Base-by-base conservation (phyloP, 2,888 invertebrate species). In the Drosophila hamatofila region DNA sequence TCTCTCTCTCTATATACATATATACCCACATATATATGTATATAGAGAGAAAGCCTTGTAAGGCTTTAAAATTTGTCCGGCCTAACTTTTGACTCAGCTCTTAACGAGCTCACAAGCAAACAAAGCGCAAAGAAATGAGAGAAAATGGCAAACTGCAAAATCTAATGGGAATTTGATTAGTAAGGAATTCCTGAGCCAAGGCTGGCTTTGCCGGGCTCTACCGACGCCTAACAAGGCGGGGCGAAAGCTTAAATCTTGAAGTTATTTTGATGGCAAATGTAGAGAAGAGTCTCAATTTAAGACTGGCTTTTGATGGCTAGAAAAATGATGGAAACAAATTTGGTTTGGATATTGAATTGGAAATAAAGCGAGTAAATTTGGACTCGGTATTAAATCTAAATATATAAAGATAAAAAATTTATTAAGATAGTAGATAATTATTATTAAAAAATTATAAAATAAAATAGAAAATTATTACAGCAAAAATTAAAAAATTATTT, bases 91-190 rank as follows among this genome's bases (percentile, higher is more conserved):
- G 65, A 58, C 66, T 58, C 64, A 51, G 67, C 74, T 46, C 58
- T 41, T 54, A 68, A 63, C 59, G 68, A 68, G 54, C 21, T 56
- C 30, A 41, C 18, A 23, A 49, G 41, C 23, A 46, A 64, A 42
- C 23, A 46, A 55, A 42, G 18, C 12, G 16, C 1, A 8, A 48
- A 33, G 54, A 37, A 73, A 39, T 14, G 39, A 11, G 57, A 55
- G 41, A 25, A 27, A 51, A 16, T 23, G 30, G 48, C 25, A 46
- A 46, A 16, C n/a, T 27, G 35, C n/a, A 25, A 68, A 56, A 54
- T 39, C 42, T 61, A 75, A 75, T 66, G 70, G 37, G 44, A 79
- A 62, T 77, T 63, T 79, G 51, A 76, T 76, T 75, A 66, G 65
- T 46, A 23, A n/a, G 18, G 37, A 21, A 61, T 61, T 37, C 16